Conservation (phyloP, 2,888 invertebrate species). For the Scelioninae gen. 1 region DNA sequence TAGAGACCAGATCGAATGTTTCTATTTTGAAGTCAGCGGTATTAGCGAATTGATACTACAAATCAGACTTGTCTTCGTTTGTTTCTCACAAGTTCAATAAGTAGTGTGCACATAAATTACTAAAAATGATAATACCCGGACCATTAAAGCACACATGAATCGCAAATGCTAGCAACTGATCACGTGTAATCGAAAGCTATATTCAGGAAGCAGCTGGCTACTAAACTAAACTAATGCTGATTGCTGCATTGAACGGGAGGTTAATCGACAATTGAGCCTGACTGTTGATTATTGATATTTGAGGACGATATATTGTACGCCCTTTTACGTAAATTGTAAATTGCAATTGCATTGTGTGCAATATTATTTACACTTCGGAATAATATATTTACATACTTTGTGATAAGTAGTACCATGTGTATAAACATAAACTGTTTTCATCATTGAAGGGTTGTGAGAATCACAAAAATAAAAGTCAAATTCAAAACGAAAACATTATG, state of each 20-base stretch:
- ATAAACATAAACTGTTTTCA: neutral
- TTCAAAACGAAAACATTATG: too few species aligned
- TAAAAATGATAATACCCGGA: conserved; percentile 45
- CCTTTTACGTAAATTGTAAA: conserved; percentile 63
- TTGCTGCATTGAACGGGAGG: conserved; percentile 76
- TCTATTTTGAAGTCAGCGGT: conserved; percentile 10
- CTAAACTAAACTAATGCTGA: conserved; percentile 78
- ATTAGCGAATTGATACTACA: conserved; percentile 16
- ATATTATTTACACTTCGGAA: too few species aligned
- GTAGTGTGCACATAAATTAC: conserved; percentile 11
- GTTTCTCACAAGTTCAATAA: conserved; percentile 39
- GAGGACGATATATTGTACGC: conserved; percentile 71
- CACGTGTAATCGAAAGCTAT: conserved; percentile 66
- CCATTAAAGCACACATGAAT: conserved; percentile 50
- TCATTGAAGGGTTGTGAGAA: too few species aligned
- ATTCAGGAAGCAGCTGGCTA: conserved; percentile 78
- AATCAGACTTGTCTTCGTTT: conserved; percentile 24
- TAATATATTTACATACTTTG: neutral
- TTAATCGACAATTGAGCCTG: conserved; percentile 82
- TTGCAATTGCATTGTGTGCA: conserved; percentile 18
- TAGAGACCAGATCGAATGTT: neutral
- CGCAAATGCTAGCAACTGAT: conserved; percentile 56
- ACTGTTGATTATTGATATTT: conserved; percentile 75
- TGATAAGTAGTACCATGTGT: neutral
- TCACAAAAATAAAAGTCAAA: too few species aligned